Percentiles rank a stretch among this genome's conserved stretches.
phyloP scores from a whole-genome alignment of 2,888 invertebrate genomes.

The Tupiocoris notatus region DNA sequence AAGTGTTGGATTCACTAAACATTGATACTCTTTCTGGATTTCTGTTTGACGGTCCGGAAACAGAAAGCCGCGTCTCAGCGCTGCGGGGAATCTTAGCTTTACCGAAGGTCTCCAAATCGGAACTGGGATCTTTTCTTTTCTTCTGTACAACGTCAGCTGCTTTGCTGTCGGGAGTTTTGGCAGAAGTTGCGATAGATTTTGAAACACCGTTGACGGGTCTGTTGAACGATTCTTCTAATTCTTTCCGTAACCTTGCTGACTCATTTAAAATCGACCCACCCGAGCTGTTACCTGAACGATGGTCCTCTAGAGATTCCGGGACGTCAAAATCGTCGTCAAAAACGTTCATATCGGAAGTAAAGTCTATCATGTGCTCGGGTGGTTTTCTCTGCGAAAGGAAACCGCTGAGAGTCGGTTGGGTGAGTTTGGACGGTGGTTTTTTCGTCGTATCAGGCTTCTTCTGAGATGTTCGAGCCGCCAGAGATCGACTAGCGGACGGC shows the following conservation, averaged over 20 bases:
- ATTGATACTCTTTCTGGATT: background rate
- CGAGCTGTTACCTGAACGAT: too few relatives aligned
- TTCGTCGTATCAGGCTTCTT: background rate
- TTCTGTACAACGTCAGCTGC: background rate
- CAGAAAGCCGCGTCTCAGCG: too few relatives aligned
- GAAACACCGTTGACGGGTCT: too few relatives aligned
- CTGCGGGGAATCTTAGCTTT: too few relatives aligned
- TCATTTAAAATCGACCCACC: too few relatives aligned
- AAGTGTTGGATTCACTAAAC: background rate
- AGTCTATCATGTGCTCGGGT: background rate
- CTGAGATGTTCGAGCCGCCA: background rate
- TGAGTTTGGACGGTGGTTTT: background rate
- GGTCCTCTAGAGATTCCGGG: slow-evolving; percentile 4
- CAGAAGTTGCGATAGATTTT: too few relatives aligned
- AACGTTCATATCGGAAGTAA: slow-evolving; percentile 3
- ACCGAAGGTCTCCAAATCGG: background rate
- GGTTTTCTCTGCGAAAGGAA: background rate
- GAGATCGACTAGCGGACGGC: background rate
- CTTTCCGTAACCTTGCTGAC: too few relatives aligned
- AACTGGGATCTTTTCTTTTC: background rate
- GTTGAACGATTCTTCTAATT: too few relatives aligned
- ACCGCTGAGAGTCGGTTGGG: background rate
- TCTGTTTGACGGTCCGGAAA: background rate
- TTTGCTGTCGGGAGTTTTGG: too few relatives aligned
- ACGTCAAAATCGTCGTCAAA: slow-evolving; percentile 35